phyloP scores from a whole-genome alignment of 2,113 vertebrate species.

The Fulica atra region DNA sequence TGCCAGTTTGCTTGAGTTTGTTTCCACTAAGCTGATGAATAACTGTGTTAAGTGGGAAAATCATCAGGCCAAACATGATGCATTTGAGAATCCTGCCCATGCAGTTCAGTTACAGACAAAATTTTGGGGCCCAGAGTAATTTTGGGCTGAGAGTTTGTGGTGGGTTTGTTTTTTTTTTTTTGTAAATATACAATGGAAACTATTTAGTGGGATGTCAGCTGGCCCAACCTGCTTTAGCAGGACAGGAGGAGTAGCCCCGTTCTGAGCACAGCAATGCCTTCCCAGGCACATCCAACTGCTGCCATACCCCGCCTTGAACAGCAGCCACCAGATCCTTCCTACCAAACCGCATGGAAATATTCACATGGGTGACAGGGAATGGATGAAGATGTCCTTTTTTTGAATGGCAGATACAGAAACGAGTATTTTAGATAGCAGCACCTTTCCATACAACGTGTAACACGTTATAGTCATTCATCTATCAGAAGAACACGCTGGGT shows the following conservation, averaged over 20 bases:
- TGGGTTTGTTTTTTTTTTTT: not conserved
- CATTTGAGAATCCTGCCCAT: not conserved
- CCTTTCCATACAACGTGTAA: not conserved
- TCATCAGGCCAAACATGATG: accelerated
- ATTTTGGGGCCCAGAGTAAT: not conserved
- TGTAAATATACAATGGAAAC: not conserved
- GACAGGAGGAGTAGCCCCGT: not conserved
- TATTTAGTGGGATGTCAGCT: not conserved
- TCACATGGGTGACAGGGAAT: accelerated
- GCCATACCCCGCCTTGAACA: not conserved
- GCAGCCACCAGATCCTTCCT: not conserved
- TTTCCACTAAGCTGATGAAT: not conserved
- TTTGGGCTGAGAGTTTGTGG: not conserved
- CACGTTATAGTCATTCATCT: not conserved
- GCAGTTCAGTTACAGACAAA: not conserved
- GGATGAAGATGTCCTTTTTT: not conserved
- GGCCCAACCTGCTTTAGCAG: not conserved
- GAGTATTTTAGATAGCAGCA: not conserved
- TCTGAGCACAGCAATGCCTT: not conserved
- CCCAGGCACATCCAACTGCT: not conserved
- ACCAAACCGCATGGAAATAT: accelerated
- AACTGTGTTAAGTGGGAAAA: not conserved
- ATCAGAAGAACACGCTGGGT: not conserved
- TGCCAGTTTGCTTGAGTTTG: not conserved
- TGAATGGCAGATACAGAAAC: not conserved